Evolutionary conservation across 2,113 vertebrate species (phyloP).

Genomic region (Grammomys dolichurus): DNA sequence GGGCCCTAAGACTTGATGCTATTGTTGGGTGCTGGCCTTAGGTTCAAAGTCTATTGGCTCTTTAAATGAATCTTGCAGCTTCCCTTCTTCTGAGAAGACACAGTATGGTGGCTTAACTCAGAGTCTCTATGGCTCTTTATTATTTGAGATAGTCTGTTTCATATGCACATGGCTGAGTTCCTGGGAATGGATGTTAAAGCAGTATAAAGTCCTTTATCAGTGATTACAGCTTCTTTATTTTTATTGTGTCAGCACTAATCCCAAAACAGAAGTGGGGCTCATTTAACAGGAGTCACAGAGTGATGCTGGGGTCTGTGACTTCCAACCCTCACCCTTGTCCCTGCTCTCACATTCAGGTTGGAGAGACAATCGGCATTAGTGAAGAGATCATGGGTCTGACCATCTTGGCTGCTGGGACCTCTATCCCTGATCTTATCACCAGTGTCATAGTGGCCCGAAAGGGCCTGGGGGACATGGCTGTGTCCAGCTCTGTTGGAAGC

Average conservation of each 20-base stretch:
- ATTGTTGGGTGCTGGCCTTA: not conserved
- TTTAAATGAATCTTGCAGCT: not conserved
- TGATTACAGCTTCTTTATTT: not conserved
- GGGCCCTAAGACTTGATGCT: not conserved
- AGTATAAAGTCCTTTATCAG: not conserved
- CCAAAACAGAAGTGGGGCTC: not conserved
- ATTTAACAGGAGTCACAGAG: not conserved
- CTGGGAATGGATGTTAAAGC: not conserved
- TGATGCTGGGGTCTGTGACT: slow-evolving; percentile 12
- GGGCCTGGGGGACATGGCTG: slow-evolving; percentile 97
- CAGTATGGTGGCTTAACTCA: not conserved
- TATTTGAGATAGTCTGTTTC: slow-evolving; percentile 1
- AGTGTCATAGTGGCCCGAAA: slow-evolving; percentile 98
- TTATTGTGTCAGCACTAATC: not conserved
- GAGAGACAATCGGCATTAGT: slow-evolving; percentile 96
- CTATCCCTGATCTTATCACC: slow-evolving; percentile 97
- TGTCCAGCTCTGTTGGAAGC: slow-evolving; percentile 97
- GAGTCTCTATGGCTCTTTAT: not conserved
- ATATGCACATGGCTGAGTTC: not conserved
- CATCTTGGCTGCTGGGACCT: slow-evolving; percentile 97
- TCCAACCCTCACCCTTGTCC: slow-evolving; percentile 23
- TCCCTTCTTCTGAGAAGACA: not conserved
- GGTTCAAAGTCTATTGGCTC: not conserved
- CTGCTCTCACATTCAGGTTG: slow-evolving; percentile 89
- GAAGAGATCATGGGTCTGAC: slow-evolving; percentile 98